Conservation (phyloP, 2,113 vertebrate species). For the Urocynchramus pylzowi region DNA sequence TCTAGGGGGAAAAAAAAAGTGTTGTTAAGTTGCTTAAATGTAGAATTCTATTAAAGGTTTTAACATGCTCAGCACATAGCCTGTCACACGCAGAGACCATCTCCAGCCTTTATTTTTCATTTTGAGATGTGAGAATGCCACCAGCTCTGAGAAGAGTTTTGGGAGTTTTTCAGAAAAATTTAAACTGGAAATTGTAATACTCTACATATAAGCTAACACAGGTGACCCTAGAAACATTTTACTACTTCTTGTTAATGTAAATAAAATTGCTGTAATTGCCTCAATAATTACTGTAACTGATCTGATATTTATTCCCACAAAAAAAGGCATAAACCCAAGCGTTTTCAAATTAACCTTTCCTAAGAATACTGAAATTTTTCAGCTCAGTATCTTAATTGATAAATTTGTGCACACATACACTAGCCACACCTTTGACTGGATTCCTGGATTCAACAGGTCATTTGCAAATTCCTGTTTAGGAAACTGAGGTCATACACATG, state of each 20-base stretch:
- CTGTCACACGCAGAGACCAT: background rate
- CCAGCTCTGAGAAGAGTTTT: background rate
- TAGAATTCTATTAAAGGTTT: background rate
- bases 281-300: background rate
- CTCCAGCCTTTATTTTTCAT: background rate
- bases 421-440: background rate
- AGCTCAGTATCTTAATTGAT: background rate
- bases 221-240: background rate
- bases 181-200: background rate
- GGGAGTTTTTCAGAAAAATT: background rate
- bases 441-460: background rate
- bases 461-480: background rate
- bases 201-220: background rate
- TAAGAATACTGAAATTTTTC: background rate
- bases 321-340: background rate
- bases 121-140: background rate
- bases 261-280: background rate
- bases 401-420: background rate
- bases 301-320: background rate
- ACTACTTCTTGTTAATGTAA: background rate
- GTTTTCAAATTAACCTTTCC: background rate
- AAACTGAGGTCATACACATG: background rate
- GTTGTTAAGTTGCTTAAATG: background rate
- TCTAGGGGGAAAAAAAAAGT: slow-evolving; percentile 63
- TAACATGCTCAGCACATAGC: background rate